Percentiles rank a stretch among this genome's conserved stretches.
Evolutionary conservation across 2,797 vertebrate genomes (phyloP).

Genomic region (Anguilla marmorata): DNA sequence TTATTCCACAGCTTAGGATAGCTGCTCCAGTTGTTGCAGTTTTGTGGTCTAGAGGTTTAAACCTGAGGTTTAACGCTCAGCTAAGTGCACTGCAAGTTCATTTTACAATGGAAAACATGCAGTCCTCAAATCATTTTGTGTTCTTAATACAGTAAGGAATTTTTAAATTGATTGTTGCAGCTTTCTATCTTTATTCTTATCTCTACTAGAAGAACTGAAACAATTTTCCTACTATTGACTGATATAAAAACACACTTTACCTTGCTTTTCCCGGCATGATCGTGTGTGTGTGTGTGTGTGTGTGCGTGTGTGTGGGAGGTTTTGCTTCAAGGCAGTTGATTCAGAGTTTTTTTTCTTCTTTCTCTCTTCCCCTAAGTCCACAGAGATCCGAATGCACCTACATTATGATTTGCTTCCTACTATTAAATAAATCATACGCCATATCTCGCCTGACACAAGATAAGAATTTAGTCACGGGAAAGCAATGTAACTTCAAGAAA

Average conservation of each 20-base stretch:
- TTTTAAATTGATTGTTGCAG: neutral
- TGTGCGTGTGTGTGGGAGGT: neutral
- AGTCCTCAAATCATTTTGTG: neutral
- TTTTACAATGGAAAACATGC: no score
- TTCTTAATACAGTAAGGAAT: no score
- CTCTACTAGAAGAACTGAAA: neutral
- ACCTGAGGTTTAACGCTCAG: no score
- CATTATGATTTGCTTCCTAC: neutral
- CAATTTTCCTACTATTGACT: neutral
- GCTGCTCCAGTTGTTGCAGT: no score
- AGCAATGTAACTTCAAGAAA: neutral
- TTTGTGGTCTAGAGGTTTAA: no score
- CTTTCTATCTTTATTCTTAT: neutral
- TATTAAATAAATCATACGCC: neutral
- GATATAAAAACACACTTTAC: neutral
- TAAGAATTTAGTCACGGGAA: no score
- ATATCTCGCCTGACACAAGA: neutral
- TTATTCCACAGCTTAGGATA: no score
- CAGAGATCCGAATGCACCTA: neutral
- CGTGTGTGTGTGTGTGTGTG: neutral
- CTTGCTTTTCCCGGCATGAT: neutral
- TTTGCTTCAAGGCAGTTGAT: slow-evolving; percentile 2
- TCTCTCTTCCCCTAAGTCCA: neutral
- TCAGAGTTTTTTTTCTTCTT: neutral
- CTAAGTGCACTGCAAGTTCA: no score